Percentiles rank a stretch among this genome's conserved stretches.
Evolutionary conservation across 2,113 vertebrate species (phyloP).

Genomic region (Gasterosteus aculeatus): DNA sequence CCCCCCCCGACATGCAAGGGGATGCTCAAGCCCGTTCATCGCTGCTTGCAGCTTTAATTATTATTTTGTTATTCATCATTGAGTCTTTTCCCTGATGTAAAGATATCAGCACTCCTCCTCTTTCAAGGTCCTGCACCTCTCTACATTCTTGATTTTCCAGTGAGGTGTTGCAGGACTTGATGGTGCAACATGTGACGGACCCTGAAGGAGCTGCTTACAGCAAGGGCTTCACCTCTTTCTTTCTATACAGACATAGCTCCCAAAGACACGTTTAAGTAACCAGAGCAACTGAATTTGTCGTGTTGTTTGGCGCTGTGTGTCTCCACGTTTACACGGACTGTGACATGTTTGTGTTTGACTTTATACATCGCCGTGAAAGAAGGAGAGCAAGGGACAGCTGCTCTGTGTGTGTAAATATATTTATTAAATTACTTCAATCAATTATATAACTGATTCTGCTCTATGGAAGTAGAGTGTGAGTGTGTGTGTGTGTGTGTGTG

Average conservation of each 20-base stretch:
- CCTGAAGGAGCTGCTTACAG: not conserved
- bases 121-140: not conserved
- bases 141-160: not conserved
- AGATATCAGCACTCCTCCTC: no score
- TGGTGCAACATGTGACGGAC: not conserved
- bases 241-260: slow-evolving; percentile 15
- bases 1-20: no score
- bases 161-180: not conserved
- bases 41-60: no score
- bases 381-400: not conserved
- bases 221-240: not conserved
- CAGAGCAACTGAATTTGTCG: not conserved
- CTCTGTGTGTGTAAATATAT: not conserved
- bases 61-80: no score
- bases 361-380: not conserved
- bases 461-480: not conserved
- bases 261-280: slow-evolving; percentile 16
- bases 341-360: not conserved
- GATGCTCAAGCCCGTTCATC: no score
- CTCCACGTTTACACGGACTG: not conserved
- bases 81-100: no score
- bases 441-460: not conserved
- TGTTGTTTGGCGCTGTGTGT: not conserved
- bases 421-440: no score
- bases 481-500: not conserved